Base-by-base conservation (phyloP, 2,797 vertebrate species). In the Buceros bicornis region DNA sequence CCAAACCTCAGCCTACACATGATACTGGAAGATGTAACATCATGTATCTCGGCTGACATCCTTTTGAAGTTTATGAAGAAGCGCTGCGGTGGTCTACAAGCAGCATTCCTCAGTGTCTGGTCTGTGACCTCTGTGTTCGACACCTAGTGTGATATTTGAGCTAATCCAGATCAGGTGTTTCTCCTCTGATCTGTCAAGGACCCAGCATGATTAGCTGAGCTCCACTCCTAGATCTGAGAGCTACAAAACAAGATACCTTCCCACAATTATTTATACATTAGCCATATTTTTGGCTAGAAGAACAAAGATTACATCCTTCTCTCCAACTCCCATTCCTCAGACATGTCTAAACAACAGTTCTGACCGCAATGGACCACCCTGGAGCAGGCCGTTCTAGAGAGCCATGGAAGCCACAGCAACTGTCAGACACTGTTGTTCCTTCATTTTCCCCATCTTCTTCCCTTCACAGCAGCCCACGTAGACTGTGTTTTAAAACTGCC, bases 241-340 rank as follows among this genome's bases (percentile, higher is more conserved):
- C 64, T 60, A 71, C 50, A 28, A 35, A 67, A 31, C n/a, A 9
- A 90, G 87, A 83, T 47, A 95, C 85, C 51, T 89, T 84, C 57
- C 33, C 40, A 16, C 45, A 77, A 43, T 48, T 51, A 93, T 83
- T 95, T 77, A 60, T 19, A 37, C 31, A 33, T 47, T 5, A 69
- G 31, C 28, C 31, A 5, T 51, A 67, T 22, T 76, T 85, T 94
- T 95, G 94, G 80, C 89, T 51, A 47, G 45, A 84, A 92, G 86
- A 96, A 93, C 84, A 95, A 94, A 96, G 92, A 70, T 48, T 21
- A 80, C 50, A 71, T 79, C 85, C 79, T 85, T 60, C 40, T 48
- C 29, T 79, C 26, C 58, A 88, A 1, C 12, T 62, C 50, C 53
- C 24, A 4, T 19, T 77, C 62, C 67, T 95, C 89, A 81, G 35